Evolutionary conservation across 2,888 invertebrate species (phyloP), one percentile per base, ranked within the genome.

Genomic region (Thera britannica): DNA sequence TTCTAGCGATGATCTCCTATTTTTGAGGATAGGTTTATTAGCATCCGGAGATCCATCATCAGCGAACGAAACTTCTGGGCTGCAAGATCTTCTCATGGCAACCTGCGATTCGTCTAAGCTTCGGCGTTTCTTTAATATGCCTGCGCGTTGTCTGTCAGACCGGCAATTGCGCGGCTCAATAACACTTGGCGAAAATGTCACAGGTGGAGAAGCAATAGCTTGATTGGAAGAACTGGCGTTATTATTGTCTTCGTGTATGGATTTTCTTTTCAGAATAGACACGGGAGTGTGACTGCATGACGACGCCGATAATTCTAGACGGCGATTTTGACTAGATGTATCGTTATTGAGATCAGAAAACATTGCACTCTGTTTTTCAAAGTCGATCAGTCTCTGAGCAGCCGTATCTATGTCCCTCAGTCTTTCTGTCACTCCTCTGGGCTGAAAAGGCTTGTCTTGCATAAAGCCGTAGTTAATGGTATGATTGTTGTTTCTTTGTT

Each of bases 61-160:
- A 48, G 94, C 93, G 73, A 95, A 94, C 11, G 95, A 95, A 54
- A 95, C 95, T 80, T 96, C 96, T 2, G 96, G 96, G 69, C 96
- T 96, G 76, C 96, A 96, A 65, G 96, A 96, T 62, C 96, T 93
- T 75, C 96, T 94, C 56, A 96, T 90, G 72, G 96, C 92, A 62
- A 96, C 96, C 86, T 96, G 96, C 36, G 95, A 96, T 83, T 97
- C 97, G 77, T 97, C 97, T 75, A 97, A 92, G 81, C 97, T 97
- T 66, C 97, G 95, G 46, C 97, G 95, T 89, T 97, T 97, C 87
- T 97, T 97, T 73, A 97, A 92, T 82, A 97, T 97, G 57, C 97
- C 97, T 85, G 97, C 97, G 64, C 96, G 95, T 74, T 96, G 95
- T 72, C 94, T 90, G 69, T 90, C 90, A 48, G 94, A 88, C 38